These are phyloP conservation scores for Schrankia costaestrigalis DNA, from an alignment of 2,888 invertebrate genomes.

Conservation along the genomic window DNA sequence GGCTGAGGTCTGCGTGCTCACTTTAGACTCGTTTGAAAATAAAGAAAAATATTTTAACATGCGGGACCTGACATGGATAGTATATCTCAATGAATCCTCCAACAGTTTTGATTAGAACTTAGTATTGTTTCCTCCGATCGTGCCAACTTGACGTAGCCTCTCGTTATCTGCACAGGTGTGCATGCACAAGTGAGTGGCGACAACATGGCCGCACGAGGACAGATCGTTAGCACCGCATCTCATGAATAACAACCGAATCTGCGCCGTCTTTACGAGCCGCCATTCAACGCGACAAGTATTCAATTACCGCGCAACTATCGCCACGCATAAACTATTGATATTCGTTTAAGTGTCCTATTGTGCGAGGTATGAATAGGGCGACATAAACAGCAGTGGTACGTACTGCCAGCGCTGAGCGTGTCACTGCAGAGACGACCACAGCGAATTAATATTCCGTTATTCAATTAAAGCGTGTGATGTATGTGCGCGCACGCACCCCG, in stretches of 20 bases:
- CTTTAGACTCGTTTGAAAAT: no score
- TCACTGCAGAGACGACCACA: no score
- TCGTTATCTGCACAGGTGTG: no score
- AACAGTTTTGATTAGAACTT: no score
- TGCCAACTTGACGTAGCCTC: no score
- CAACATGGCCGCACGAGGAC: background rate
- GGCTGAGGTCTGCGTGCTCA: no score
- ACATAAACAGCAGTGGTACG: constrained; percentile 20
- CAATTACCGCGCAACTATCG: constrained; percentile 26
- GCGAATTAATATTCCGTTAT: constrained; percentile 33
- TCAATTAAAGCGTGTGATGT: constrained; percentile 37
- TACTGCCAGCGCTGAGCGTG: background rate
- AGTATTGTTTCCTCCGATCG: no score
- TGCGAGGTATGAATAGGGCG: constrained; percentile 20
- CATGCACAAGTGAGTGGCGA: background rate
- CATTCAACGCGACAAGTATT: constrained; percentile 26
- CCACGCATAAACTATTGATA: constrained; percentile 30
- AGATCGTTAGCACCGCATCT: constrained; percentile 28
- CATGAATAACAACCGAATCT: constrained; percentile 29
- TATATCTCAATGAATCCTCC: no score
- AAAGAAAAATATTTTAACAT: no score
- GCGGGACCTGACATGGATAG: no score
- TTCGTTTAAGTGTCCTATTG: constrained; percentile 20
- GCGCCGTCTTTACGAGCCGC: constrained; percentile 24
- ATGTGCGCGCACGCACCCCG: constrained; percentile 31